These are phyloP conservation scores for Sus scrofa DNA, from an alignment of 2,113 vertebrate genomes.

Conservation along the genomic window DNA sequence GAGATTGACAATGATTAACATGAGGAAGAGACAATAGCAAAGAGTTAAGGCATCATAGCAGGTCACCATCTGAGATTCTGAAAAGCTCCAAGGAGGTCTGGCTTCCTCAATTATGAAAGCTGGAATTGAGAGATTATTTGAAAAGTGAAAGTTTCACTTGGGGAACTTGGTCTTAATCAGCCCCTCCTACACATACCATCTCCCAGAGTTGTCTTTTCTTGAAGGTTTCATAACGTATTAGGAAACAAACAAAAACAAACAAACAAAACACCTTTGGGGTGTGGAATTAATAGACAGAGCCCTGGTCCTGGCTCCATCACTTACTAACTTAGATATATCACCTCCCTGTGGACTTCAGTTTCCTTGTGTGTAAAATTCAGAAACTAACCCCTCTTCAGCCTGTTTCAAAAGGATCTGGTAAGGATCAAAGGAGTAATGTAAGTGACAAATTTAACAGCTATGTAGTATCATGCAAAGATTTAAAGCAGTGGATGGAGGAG, in stretches of 20 bases:
- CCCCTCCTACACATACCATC: background rate
- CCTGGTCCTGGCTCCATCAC: background rate
- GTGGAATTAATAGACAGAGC: background rate
- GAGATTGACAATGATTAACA: background rate
- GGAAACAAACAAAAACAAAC: too few species aligned
- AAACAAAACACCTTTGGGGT: background rate
- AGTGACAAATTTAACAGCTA: background rate
- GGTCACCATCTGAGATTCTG: background rate
- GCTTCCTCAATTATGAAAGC: background rate
- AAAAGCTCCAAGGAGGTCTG: background rate
- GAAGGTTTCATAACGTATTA: background rate
- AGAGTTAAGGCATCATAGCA: background rate
- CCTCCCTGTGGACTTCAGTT: conserved; percentile 24
- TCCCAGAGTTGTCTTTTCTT: background rate
- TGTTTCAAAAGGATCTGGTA: conserved; percentile 32
- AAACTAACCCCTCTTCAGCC: background rate
- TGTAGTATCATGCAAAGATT: background rate
- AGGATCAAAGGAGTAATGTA: conserved; percentile 18
- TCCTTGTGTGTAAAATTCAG: conserved; percentile 26
- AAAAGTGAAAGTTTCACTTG: background rate
- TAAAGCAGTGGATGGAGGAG: background rate
- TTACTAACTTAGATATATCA: conserved; percentile 29
- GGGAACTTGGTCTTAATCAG: background rate
- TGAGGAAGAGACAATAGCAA: background rate
- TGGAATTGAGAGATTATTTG: background rate